Base-by-base conservation (phyloP, 2,113 vertebrate species). In the Sminthopsis crassicaudata region DNA sequence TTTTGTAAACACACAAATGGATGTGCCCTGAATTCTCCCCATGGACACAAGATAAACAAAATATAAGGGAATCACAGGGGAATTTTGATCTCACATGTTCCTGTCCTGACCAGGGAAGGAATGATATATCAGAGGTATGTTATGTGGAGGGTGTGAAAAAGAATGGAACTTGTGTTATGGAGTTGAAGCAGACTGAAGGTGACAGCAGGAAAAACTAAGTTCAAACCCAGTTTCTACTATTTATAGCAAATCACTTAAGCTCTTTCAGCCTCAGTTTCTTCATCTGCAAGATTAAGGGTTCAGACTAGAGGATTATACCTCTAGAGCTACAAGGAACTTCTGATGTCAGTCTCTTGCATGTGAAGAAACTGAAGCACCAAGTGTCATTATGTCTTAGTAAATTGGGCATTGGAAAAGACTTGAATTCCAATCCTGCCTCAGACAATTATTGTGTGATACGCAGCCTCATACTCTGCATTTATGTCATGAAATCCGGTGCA, bases 11-110 rank as follows among this genome's bases (percentile, higher is more conserved):
- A 53, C 89, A 51, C n/a, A 95, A 89, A 91, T 91, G n/a, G 95
- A 89, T 67, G 92, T 42, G 10, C 51, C 91, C 92, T 89, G 57
- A 53, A 91, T 89, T 50, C 55, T 22, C 92, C 60, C 76, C 91
- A 92, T 95, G 93, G 60, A 90, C 88, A 91, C 55, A 1, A 89
- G 53, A 90, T 53, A 67, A 88, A 91, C 51, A 53, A 92, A 95
- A 89, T 91, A 91, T 90, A 84, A 92, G 50, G 60, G 36, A 89
- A 89, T 92, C 94, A 93, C 91, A 95, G 95, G 90, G 93, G 92
- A 54, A 42, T 94, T 94, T 23, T 93, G 22, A 67, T 91, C 88
- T 91, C 90, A 23, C 51, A 36, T 57, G 25, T 92, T 42, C 27
- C 24, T 95, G 42, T 52, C 91, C 95, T 92, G 94, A 57, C 55